Conservation (phyloP, 2,888 invertebrate genomes). For the Drosophila melanosoma region DNA sequence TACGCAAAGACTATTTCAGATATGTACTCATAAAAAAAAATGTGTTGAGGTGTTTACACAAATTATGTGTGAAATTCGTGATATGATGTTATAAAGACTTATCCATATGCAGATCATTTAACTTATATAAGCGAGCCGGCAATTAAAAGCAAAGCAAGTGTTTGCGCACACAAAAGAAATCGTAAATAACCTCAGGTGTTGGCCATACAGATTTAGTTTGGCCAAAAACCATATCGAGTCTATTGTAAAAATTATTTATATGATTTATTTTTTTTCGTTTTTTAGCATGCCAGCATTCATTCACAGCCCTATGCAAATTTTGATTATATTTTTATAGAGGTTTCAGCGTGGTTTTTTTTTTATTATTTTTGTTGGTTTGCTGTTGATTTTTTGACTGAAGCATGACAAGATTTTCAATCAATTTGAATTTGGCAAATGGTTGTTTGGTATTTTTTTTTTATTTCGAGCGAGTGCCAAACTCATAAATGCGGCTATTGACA, state of each 20-base stretch:
- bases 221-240: constrained; percentile 49
- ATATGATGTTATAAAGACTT: constrained; percentile 9
- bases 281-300: constrained; percentile 55
- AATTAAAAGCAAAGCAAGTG: constrained; percentile 71
- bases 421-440: constrained; percentile 45
- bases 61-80: constrained; percentile 55
- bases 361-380: constrained; percentile 33
- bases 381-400: constrained; percentile 67
- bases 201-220: constrained; percentile 27
- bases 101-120: constrained; percentile 37
- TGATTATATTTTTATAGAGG: constrained; percentile 23
- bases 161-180: constrained; percentile 65
- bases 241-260: constrained; percentile 52
- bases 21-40: neutral
- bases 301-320: constrained; percentile 71
- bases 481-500: constrained; percentile 75
- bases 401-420: constrained; percentile 76
- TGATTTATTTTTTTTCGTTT: constrained; percentile 11
- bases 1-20: neutral
- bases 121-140: constrained; percentile 54
- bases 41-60: constrained; percentile 7
- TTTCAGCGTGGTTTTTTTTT: constrained; percentile 23
- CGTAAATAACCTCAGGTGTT: constrained; percentile 55
- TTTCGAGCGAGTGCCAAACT: constrained; percentile 57
- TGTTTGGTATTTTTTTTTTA: constrained; percentile 10